phyloP scores from a whole-genome alignment of 1,140 invertebrate species.

The Anastrepha ludens region DNA sequence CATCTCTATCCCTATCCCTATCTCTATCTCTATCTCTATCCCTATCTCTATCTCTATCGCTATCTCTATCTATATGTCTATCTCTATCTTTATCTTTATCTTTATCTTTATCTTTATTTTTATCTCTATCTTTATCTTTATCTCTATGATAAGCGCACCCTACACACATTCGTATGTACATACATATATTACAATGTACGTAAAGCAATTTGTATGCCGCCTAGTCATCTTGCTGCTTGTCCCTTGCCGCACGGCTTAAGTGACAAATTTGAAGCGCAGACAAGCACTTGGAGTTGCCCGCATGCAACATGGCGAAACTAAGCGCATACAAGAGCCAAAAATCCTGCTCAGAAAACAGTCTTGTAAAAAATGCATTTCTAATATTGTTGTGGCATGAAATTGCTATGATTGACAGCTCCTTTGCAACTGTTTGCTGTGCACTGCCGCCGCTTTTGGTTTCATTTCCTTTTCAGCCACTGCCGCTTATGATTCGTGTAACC shows the following conservation, averaged over 20 bases:
- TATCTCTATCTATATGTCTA: too few species aligned
- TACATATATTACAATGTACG: too few species aligned
- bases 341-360: background rate
- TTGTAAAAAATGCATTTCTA: background rate
- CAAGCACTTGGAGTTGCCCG: background rate
- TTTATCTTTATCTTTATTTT: too few species aligned
- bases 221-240: too few species aligned
- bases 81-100: too few species aligned
- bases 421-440: conserved; percentile 7
- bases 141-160: too few species aligned
- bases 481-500: conserved; percentile 34
- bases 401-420: conserved; percentile 22
- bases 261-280: background rate
- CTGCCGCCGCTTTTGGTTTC: background rate
- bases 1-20: too few species aligned
- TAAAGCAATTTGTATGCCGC: too few species aligned
- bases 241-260: background rate
- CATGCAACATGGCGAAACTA: background rate
- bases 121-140: too few species aligned
- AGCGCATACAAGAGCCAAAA: background rate
- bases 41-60: too few species aligned
- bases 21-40: too few species aligned
- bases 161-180: too few species aligned
- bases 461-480: background rate
- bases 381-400: conserved; percentile 25